Base-by-base conservation (phyloP, 2,888 invertebrate genomes). In the Abscondita cerata region DNA sequence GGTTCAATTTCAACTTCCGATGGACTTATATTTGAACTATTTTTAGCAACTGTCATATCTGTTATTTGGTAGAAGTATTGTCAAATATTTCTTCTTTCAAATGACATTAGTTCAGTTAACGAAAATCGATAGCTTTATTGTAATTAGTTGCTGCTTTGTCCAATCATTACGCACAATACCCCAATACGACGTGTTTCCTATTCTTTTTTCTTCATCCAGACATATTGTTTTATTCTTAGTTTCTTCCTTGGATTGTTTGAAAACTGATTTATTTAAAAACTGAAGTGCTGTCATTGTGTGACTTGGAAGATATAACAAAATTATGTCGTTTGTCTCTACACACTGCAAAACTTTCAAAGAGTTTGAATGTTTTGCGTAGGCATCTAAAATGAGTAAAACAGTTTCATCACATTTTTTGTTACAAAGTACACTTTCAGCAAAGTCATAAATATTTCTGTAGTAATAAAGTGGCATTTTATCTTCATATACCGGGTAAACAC, bases 381-480 rank as follows among this genome's bases (percentile, higher is more conserved):
- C 36, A 36, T 36, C 36, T 36, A 36, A 36, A 36, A 36, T 36
- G 36, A 36, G 36, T 36, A 36, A 36, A 4, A 36, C 36, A 36
- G 36, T 36, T 36, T 36, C 36, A 36, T 36, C 3, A 36, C 36
- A 6, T 36, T 12, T 12, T 36, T 36, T 36, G 11, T 4, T 36
- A 9, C 36, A 36, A 36, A 36, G 36, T 36, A 36, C 36, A 6
- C 36, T 36, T 36, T 36, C 36, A 36, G 36, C 36, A 4, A 36
- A 12, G 36, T 11, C 36, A 36, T 36, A 36, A 36, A 36, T 36
- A 36, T 36, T 36, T 36, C n/a, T 11, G 4, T 36, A 36, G 36
- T 36, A 6, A 9, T 16, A 76, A 67, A 68, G 1, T 69, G 57
- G 4, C 70, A 70, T 54, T 69, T 69, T 48, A 53, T 12, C 53